Percentiles rank a stretch among this genome's conserved stretches.
Evolutionary conservation across 2,888 invertebrate species (phyloP).

Genomic region (Aporophyla lueneburgensis): DNA sequence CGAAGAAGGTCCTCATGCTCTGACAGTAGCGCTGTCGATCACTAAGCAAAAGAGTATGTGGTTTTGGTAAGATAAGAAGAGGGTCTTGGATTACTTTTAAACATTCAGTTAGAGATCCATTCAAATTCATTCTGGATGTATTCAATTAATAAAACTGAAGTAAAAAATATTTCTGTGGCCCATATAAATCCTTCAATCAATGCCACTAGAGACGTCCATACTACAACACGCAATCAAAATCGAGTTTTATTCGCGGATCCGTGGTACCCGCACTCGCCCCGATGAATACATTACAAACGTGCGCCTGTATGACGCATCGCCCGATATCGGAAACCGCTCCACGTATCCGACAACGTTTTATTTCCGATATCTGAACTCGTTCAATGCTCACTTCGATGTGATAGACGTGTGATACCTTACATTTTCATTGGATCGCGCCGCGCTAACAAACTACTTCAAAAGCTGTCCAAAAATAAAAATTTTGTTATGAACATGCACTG

Average conservation of each 20-base stretch:
- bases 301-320: slow-evolving; percentile 67
- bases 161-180: background rate
- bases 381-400: slow-evolving; percentile 74
- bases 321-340: slow-evolving; percentile 72
- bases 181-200: slow-evolving; percentile 2
- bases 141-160: background rate
- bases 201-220: slow-evolving; percentile 4
- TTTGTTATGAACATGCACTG: slow-evolving; percentile 28
- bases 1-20: too few species aligned
- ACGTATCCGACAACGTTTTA: slow-evolving; percentile 74
- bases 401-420: slow-evolving; percentile 68
- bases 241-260: slow-evolving; percentile 49
- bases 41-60: too few species aligned
- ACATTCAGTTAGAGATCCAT: background rate
- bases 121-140: background rate
- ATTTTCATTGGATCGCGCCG: slow-evolving; percentile 55
- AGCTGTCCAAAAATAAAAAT: slow-evolving; percentile 36
- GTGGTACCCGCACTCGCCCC: slow-evolving; percentile 46
- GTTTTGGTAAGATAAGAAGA: too few species aligned
- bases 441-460: slow-evolving; percentile 54
- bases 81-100: background rate
- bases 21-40: too few species aligned
- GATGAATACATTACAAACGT: slow-evolving; percentile 71
- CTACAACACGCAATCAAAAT: slow-evolving; percentile 57
- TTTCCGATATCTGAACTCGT: slow-evolving; percentile 74